Evolutionary conservation across 2,113 vertebrate genomes (phyloP).

Genomic region (Epinephelus lanceolatus): DNA sequence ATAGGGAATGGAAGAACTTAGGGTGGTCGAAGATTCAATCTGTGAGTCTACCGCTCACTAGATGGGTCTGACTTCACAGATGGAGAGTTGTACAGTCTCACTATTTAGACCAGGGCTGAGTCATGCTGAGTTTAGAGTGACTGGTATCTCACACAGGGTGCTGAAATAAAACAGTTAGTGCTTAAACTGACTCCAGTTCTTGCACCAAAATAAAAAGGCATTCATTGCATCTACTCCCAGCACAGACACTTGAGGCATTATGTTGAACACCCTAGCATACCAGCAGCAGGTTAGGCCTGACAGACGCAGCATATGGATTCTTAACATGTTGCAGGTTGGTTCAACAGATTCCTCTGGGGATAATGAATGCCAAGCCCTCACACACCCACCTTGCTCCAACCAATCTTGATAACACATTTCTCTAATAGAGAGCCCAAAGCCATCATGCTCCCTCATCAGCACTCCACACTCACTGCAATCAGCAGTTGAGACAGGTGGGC

Average conservation of each 20-base stretch:
- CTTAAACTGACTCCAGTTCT: background rate
- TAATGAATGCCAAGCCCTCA: conserved; percentile 43
- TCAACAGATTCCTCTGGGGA: conserved; percentile 55
- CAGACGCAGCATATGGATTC: conserved; percentile 58
- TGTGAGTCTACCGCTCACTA: conserved; percentile 1
- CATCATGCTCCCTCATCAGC: conserved; percentile 29
- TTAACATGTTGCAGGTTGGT: conserved; percentile 62
- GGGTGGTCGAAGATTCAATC: conserved; percentile 13
- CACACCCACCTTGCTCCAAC: background rate
- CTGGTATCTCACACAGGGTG: background rate
- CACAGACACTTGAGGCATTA: background rate
- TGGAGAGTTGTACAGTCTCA: conserved; percentile 25
- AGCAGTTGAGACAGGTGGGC: conserved; percentile 17
- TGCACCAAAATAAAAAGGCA: background rate
- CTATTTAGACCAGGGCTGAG: conserved; percentile 13
- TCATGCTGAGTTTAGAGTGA: conserved; percentile 2
- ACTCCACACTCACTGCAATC: conserved; percentile 21
- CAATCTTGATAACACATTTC: conserved; percentile 29
- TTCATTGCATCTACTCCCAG: background rate
- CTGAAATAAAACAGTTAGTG: background rate
- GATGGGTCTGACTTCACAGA: conserved; percentile 20
- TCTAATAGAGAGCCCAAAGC: conserved; percentile 41
- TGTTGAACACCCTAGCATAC: background rate
- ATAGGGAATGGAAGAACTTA: background rate
- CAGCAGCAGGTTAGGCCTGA: conserved; percentile 38